phyloP scores from a whole-genome alignment of 2,888 invertebrate genomes.

The Metallyticus violacea region DNA sequence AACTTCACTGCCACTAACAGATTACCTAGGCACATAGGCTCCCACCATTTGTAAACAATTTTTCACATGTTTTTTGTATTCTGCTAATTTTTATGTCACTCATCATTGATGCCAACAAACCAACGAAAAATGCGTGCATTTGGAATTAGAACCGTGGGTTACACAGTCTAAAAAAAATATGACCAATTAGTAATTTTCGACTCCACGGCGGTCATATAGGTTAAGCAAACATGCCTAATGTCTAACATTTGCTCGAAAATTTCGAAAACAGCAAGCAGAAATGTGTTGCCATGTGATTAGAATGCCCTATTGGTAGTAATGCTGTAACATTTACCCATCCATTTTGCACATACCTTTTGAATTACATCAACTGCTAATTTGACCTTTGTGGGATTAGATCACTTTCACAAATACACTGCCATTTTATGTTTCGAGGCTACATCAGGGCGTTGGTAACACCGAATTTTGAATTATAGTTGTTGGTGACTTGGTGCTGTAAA shows the following conservation, averaged over 20 bases:
- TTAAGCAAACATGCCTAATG: background rate
- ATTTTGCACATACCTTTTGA: background rate
- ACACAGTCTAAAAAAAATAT: background rate
- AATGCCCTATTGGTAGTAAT: background rate
- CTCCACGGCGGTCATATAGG: background rate
- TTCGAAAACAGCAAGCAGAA: background rate
- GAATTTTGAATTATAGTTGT: background rate
- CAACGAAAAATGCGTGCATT: background rate
- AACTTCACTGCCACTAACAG: background rate
- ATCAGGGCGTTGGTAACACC: background rate
- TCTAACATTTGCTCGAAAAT: background rate
- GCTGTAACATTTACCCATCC: background rate
- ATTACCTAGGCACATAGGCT: background rate
- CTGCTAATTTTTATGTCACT: background rate
- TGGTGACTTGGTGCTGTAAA: background rate
- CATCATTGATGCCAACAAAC: background rate
- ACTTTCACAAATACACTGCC: background rate
- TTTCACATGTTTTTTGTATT: background rate
- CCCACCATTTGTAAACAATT: slow-evolving; percentile 26
- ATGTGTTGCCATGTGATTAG: background rate
- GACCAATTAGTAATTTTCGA: too few species aligned
- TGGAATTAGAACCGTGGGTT: background rate
- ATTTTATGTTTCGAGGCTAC: background rate
- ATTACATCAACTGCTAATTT: background rate
- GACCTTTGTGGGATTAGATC: background rate